Percentiles rank a stretch among this genome's conserved stretches.
phyloP scores from a whole-genome alignment of 2,888 invertebrate species.

The Geotrupes spiniger region DNA sequence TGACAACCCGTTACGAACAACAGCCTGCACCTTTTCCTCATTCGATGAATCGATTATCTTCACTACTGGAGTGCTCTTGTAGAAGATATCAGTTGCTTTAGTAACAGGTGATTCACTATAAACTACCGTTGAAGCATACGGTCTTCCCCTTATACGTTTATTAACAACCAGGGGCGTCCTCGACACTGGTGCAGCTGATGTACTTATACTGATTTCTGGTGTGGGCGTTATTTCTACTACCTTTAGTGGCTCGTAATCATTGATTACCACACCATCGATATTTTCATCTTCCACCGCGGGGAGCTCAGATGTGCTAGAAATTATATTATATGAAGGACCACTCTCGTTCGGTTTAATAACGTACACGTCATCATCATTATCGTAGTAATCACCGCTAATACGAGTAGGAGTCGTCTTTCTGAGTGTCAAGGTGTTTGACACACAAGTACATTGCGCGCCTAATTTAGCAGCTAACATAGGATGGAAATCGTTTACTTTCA shows the following conservation, averaged over 20 bases:
- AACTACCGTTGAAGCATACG: constrained; percentile 15
- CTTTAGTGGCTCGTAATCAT: constrained; percentile 35
- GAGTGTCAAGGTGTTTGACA: constrained; percentile 56
- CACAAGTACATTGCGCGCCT: constrained; percentile 71
- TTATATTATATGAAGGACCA: too few relatives aligned
- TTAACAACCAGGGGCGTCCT: constrained; percentile 26
- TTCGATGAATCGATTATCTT: constrained; percentile 18
- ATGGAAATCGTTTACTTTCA: constrained; percentile 70
- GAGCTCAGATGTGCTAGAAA: too few relatives aligned
- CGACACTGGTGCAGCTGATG: constrained; percentile 23
- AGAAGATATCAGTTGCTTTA: constrained; percentile 24
- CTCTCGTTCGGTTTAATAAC: constrained; percentile 27
- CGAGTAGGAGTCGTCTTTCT: constrained; percentile 43
- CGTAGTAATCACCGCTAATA: constrained; percentile 30
- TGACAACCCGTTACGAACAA: constrained; percentile 38
- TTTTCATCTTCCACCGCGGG: neutral
- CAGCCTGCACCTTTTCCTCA: constrained; percentile 31
- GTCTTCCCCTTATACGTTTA: constrained; percentile 29
- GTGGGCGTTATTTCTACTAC: constrained; percentile 36
- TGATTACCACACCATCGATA: constrained; percentile 7
- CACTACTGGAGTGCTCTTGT: constrained; percentile 20
- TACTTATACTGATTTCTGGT: constrained; percentile 27
- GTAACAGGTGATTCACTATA: constrained; percentile 19
- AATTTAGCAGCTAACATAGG: constrained; percentile 68
- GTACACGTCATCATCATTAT: constrained; percentile 26